Base-by-base conservation (phyloP, 1,140 invertebrate species). In the Lucilia cuprina region DNA sequence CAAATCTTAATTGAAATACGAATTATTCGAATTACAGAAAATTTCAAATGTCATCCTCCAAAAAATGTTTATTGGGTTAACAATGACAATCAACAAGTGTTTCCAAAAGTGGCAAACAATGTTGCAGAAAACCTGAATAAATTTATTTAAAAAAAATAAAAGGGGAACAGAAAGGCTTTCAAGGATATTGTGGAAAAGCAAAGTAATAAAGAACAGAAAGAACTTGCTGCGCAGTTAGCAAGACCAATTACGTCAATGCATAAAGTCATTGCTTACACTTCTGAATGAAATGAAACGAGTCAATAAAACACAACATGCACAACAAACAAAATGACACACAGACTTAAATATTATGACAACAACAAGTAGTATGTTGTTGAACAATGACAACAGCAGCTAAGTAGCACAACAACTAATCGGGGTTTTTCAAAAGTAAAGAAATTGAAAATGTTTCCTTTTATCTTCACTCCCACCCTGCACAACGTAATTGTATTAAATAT, bases 211-310 rank as follows among this genome's bases (percentile, higher is more conserved):
- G 17, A 60, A 60, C 5, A 60, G 5, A 41, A 41, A 41, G 0
- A 41, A 41, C 2, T 8, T 2, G 25, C n/a, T 70, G 19, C 65
- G 65, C 65, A 70, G n/a, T n/a, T n/a, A n/a, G 65, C 65, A 70
- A n/a, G 65, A 21, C 65, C 65, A 70, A 70, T 70, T 70, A 70
- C 65, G 65, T 70, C 65, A 70, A 70, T 70, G 65, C 65, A 70
- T 70, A 70, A 21, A 21, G 65, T 70, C 65, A 70, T 19, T 70
- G 13, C 50, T 55, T 10, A 70, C 21, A 70, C 65, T 70, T 30
- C 3, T 21, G 21, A n/a, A 55, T 55, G 17, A 55, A 55, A n/a
- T 49, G 50, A 14, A 55, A 55, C 41, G 41, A 55, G 12, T 55
- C 12, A 55, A 55, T 55, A 55, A 55, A 41, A 55, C 7, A 17